Evolutionary conservation across 2,113 vertebrate genomes (phyloP).

Genomic region (Paramisgurnus dabryanus): DNA sequence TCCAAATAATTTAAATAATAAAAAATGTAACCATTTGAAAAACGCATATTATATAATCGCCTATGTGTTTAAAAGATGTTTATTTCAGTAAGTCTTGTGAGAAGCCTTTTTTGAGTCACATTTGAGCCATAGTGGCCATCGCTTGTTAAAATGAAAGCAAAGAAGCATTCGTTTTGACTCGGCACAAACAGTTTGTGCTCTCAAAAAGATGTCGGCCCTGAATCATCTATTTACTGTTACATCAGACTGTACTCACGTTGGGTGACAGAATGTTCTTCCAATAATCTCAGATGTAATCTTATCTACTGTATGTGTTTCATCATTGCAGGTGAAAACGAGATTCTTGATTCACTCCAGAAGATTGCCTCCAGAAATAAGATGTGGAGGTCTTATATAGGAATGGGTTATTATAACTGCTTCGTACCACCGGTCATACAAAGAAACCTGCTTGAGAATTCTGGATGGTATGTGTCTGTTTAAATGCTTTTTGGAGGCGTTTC

Average conservation of each 20-base stretch:
- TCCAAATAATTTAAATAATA: too few relatives aligned
- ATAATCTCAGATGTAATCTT: not conserved
- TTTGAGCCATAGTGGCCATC: slow-evolving; percentile 9
- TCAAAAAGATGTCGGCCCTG: not conserved
- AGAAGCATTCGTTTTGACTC: slow-evolving; percentile 15
- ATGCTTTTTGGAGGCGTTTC: too few relatives aligned
- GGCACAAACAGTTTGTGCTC: not conserved
- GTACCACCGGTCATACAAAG: slow-evolving; percentile 88
- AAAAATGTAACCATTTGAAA: too few relatives aligned
- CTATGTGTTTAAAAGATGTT: too few relatives aligned
- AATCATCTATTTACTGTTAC: not conserved
- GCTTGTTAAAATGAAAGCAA: slow-evolving; percentile 22
- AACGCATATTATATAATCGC: too few relatives aligned
- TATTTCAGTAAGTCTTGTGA: not conserved
- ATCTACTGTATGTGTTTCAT: slow-evolving; percentile 15
- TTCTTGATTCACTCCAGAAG: slow-evolving; percentile 82
- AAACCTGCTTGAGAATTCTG: slow-evolving; percentile 94
- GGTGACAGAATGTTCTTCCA: too few relatives aligned
- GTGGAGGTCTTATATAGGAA: slow-evolving; percentile 96
- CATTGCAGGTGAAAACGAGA: slow-evolving; percentile 91
- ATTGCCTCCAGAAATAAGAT: slow-evolving; percentile 92
- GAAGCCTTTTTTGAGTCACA: not conserved
- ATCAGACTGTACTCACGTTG: too few relatives aligned
- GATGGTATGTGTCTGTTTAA: slow-evolving; percentile 66
- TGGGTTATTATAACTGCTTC: slow-evolving; percentile 97